Evolutionary conservation across 2,888 invertebrate species (phyloP), one percentile per base, ranked within the genome.

Genomic region (Melanophora roralis): DNA sequence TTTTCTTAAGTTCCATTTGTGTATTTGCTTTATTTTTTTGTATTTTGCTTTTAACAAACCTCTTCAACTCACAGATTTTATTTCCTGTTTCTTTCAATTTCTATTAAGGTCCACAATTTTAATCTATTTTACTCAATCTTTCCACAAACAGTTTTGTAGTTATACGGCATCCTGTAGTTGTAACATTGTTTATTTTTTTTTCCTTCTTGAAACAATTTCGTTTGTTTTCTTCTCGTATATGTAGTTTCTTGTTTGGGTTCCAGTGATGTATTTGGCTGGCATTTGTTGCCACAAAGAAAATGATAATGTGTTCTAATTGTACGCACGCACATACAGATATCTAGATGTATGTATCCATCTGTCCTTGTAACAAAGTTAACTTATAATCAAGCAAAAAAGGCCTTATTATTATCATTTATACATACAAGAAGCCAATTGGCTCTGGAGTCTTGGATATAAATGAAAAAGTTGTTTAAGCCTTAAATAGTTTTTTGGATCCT

Each of bases 91-190:
- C 65, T 78, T 67, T 72, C 38, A 59, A 38, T 43, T 57, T 64
- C 45, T 59, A 51, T 62, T 72, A 64, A 71, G 74, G 53, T 32
- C 57, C 62, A 72, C 80, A 72, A 76, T 75, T 36, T 76, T 80
- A 80, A 76, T 80, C 72, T 55, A 80, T 80, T 80, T 80, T 76
- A 76, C 80, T 80, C 80, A 76, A 80, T 80, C 72, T 76, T 76
- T 72, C 34, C 55, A 55, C 40, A 68, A 76, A 64, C 49, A 57
- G 40, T 62, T 21, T 34, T 69, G 14, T 16, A 38, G n/a, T 12
- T 27, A n/a, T 32, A 9, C 5, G 14, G 14, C 16, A 1, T 53
- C 51, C 21, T 9, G 9, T 40, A 19, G 47, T 73, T 62, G 55
- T 60, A 51, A 51, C 62, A 55, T 38, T 27, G 14, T 43, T 23